Conservation (phyloP, 2,797 vertebrate species). For the Fratercula arctica region DNA sequence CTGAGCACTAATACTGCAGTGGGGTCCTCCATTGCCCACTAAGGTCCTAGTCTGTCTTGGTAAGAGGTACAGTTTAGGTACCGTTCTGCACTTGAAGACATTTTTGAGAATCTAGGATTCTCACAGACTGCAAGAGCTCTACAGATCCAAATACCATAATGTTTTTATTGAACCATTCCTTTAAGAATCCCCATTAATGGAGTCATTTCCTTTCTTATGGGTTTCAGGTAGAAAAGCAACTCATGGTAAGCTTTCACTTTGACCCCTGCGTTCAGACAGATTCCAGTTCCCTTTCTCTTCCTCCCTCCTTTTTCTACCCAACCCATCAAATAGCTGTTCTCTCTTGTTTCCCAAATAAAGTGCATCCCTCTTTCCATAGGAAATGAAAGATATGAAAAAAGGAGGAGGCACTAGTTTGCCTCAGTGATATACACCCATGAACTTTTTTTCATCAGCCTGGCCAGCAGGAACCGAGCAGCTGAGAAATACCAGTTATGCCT, state of each 20-base stretch:
- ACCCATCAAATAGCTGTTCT: not conserved
- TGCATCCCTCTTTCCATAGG: not conserved
- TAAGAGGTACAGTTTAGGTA: not conserved
- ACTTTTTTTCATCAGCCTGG: not conserved
- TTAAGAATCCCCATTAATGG: not conserved
- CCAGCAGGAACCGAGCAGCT: not conserved
- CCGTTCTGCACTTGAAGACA: not conserved
- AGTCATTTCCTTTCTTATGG: not conserved
- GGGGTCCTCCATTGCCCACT: not conserved
- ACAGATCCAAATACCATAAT: not conserved
- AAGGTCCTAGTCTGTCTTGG: not conserved
- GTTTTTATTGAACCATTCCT: not conserved
- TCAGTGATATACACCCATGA: not conserved
- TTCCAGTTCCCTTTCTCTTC: not conserved
- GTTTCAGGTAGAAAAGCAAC: not conserved
- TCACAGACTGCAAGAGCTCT: not conserved
- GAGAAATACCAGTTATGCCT: not conserved
- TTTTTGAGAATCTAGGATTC: not conserved
- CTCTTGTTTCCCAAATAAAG: not conserved
- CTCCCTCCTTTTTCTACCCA: not conserved
- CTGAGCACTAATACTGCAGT: not conserved
- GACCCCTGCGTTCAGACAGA: not conserved
- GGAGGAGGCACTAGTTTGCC: not conserved
- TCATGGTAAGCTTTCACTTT: not conserved
- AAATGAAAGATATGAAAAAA: not conserved